Percentiles rank a stretch among this genome's conserved stretches.
Conservation (phyloP, 2,797 vertebrate species). For the Buceros bicornis region DNA sequence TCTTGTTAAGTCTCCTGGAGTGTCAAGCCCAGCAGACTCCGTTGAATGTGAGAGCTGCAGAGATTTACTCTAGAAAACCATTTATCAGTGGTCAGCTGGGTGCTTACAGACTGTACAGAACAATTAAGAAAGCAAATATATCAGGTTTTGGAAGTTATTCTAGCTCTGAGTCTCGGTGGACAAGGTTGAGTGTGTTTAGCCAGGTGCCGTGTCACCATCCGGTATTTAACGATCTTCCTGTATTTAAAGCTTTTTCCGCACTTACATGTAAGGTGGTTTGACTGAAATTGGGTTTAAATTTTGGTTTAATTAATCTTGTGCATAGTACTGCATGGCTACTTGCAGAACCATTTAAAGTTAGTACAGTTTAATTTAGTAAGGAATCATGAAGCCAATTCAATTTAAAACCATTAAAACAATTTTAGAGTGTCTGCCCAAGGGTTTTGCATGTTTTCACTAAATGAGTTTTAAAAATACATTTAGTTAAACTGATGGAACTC, state of each 20-base stretch:
- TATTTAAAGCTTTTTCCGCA: slow-evolving; percentile 28
- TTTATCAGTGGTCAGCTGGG: not conserved
- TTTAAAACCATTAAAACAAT: slow-evolving; percentile 75
- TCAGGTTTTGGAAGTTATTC: not conserved
- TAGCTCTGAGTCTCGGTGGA: not conserved
- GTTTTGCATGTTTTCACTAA: slow-evolving; percentile 75
- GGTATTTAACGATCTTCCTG: not conserved
- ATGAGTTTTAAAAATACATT: slow-evolving; percentile 76
- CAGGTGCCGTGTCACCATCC: not conserved
- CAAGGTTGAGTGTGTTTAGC: slow-evolving; percentile 20
- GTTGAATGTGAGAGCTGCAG: not conserved
- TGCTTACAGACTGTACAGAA: not conserved
- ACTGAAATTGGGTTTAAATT: slow-evolving; percentile 35
- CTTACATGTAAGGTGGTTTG: not conserved
- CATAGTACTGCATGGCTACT: slow-evolving; percentile 17
- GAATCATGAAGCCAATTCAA: slow-evolving; percentile 72
- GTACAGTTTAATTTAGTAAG: slow-evolving; percentile 64
- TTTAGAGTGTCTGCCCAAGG: slow-evolving; percentile 73
- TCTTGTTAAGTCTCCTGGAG: slow-evolving; percentile 16
- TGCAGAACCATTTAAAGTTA: slow-evolving; percentile 71
- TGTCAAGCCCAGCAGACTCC: not conserved
- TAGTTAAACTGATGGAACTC: slow-evolving; percentile 75
- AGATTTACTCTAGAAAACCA: not conserved
- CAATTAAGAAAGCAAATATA: slow-evolving; percentile 30
- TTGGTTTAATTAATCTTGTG: slow-evolving; percentile 25